A percentile compares a stretch with the other conserved stretches of the same genome.
Evolutionary conservation across 2,888 invertebrate species (phyloP).

Genomic region (Rhogogaster chlorosoma): DNA sequence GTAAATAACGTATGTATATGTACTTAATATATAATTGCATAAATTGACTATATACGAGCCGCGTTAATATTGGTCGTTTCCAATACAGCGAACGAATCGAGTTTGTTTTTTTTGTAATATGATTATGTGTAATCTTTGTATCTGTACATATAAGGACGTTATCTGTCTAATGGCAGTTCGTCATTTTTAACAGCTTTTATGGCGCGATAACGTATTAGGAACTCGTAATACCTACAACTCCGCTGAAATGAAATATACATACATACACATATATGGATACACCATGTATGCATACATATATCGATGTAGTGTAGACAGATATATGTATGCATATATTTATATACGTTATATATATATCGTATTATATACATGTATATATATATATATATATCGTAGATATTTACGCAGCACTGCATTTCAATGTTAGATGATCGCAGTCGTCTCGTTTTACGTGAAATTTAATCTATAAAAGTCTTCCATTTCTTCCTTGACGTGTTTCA

Average conservation of each 20-base stretch:
- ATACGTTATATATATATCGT: slow-evolving; percentile 43
- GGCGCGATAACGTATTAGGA: slow-evolving; percentile 13
- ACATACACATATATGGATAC: slow-evolving; percentile 28
- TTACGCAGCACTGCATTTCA: slow-evolving; percentile 44
- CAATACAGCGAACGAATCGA: not conserved
- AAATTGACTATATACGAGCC: slow-evolving; percentile 6
- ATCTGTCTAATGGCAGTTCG: slow-evolving; percentile 2
- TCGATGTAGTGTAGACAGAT: not conserved
- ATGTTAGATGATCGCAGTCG: slow-evolving; percentile 54
- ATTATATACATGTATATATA: slow-evolving; percentile 51
- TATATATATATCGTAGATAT: slow-evolving; percentile 55
- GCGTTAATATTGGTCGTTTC: slow-evolving; percentile 10
- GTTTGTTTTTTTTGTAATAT: not conserved
- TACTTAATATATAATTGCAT: not conserved
- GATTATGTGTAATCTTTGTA: slow-evolving; percentile 17
- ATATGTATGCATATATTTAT: slow-evolving; percentile 24
- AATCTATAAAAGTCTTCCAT: slow-evolving; percentile 71
- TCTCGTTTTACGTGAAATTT: slow-evolving; percentile 63
- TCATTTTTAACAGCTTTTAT: slow-evolving; percentile 32
- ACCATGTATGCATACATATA: slow-evolving; percentile 17
- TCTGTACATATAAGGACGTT: slow-evolving; percentile 18
- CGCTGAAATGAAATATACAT: slow-evolving; percentile 15
- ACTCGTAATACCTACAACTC: slow-evolving; percentile 11
- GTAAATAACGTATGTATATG: not conserved
- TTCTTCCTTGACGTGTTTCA: slow-evolving; percentile 61